Evolutionary conservation across 2,888 invertebrate genomes (phyloP).

Genomic region (Spisula subtruncata): DNA sequence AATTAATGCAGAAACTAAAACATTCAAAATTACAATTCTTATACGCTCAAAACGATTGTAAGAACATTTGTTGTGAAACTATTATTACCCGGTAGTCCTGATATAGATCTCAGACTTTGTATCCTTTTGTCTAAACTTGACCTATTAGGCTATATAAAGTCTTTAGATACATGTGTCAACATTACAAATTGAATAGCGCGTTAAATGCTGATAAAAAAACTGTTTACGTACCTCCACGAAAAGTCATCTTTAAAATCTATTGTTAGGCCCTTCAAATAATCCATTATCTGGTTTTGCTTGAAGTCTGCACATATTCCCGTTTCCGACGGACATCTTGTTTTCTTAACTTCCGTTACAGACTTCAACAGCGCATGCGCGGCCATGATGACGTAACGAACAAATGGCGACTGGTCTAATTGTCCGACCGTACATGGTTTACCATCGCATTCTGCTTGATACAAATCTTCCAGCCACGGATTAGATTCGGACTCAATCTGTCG

Average conservation of each 20-base stretch:
- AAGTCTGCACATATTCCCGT: neutral
- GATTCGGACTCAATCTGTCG: conserved; percentile 33
- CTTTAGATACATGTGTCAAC: neutral
- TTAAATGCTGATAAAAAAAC: neutral
- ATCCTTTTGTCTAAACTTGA: no score
- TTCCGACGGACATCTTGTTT: neutral
- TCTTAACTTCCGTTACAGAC: neutral
- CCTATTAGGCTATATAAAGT: no score
- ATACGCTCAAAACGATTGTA: no score
- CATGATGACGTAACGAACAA: conserved; percentile 64
- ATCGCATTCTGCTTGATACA: conserved; percentile 8
- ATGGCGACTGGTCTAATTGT: conserved; percentile 43
- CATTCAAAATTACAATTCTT: neutral
- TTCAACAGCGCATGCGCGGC: conserved; percentile 63
- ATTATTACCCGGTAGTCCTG: no score
- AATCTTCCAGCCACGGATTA: conserved; percentile 53
- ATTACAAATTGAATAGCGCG: neutral
- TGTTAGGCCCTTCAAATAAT: conserved; percentile 6
- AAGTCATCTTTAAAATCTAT: conserved; percentile 26
- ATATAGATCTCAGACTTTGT: no score
- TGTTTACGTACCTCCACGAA: conserved; percentile 20
- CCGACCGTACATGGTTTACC: conserved; percentile 23
- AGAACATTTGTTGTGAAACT: no score
- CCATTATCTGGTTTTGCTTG: neutral
- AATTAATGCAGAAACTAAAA: neutral